Evolutionary conservation across 2,113 vertebrate species (phyloP).

Genomic region (Lagopus leucura): DNA sequence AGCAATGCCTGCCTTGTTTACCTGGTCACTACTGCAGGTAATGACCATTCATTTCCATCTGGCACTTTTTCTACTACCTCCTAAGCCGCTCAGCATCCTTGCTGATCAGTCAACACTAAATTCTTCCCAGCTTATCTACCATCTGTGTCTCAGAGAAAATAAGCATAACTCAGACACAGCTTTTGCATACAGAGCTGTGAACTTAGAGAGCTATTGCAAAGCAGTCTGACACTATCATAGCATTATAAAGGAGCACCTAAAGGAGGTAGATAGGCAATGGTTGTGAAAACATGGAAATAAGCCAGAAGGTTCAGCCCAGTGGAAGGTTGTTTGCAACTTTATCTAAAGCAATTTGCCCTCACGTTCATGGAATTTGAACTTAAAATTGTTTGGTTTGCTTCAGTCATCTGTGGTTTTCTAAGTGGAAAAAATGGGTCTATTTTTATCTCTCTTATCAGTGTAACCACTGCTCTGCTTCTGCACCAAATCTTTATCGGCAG

Average conservation of each 20-base stretch:
- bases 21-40: constrained; percentile 90
- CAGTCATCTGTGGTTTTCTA: fast-evolving
- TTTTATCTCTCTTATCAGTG: fast-evolving
- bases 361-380: neutral
- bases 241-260: neutral
- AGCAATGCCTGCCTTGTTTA: constrained; percentile 86
- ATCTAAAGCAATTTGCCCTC: neutral
- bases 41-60: neutral
- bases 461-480: neutral
- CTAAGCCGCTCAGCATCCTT: neutral
- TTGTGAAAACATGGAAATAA: neutral
- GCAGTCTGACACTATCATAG: fast-evolving
- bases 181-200: neutral
- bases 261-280: neutral
- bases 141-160: neutral
- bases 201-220: neutral
- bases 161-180: fast-evolving
- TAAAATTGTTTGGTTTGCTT: neutral
- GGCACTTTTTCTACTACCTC: neutral
- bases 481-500: neutral
- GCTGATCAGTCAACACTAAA: neutral
- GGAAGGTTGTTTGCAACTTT: neutral
- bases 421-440: fast-evolving
- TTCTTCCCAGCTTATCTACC: neutral
- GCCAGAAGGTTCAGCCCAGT: neutral